These are phyloP conservation scores for Rhinogobio ventralis DNA, from an alignment of 2,797 vertebrate genomes.

Conservation along the genomic window DNA sequence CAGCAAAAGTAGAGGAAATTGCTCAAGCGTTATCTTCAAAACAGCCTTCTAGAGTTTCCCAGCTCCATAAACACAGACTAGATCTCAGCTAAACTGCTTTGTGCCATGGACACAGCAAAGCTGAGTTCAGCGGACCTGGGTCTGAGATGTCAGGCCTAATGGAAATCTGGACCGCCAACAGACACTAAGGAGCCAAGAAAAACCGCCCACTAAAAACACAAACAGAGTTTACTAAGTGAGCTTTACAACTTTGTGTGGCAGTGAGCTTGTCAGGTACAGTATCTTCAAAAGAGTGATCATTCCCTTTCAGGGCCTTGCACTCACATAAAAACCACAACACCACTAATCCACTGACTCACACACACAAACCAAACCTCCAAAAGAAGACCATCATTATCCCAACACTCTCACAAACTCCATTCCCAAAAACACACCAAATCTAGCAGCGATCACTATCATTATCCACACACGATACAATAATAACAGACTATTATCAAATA, in stretches of 20 bases:
- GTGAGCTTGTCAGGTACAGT: background rate
- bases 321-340: constrained; percentile 31
- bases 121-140: constrained; percentile 23
- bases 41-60: constrained; percentile 37
- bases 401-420: constrained; percentile 35
- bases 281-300: background rate
- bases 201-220: background rate
- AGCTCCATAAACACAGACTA: constrained; percentile 18
- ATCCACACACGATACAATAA: constrained; percentile 34
- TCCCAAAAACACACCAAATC: constrained; percentile 39
- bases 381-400: constrained; percentile 55
- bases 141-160: constrained; percentile 28
- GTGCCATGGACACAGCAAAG: background rate
- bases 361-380: constrained; percentile 18
- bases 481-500: constrained; percentile 36
- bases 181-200: background rate
- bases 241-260: background rate
- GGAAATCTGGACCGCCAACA: constrained; percentile 16
- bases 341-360: constrained; percentile 31
- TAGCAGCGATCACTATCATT: constrained; percentile 46
- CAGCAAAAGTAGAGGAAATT: constrained; percentile 22
- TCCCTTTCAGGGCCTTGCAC: background rate
- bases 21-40: constrained; percentile 40
- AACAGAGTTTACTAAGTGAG: constrained; percentile 7
- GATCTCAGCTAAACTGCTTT: constrained; percentile 35